Base-by-base conservation (phyloP, 2,888 invertebrate genomes). In the Napeogenes sylphis region DNA sequence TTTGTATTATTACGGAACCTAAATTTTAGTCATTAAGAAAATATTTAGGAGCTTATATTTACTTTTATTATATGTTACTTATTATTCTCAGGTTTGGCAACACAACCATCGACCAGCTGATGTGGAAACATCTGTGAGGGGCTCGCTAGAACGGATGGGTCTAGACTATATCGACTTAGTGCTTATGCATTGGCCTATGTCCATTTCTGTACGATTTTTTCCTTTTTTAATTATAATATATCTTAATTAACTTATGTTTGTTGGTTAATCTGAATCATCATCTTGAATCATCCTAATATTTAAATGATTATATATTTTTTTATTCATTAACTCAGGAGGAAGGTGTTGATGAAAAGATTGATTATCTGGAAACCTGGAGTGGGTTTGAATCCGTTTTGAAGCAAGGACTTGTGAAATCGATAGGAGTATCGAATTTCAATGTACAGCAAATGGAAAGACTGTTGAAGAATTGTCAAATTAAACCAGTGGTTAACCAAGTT, bases 341-440 rank as follows among this genome's bases (percentile, higher is more conserved):
- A 0, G 89, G 87, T 0, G 80, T 78, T 0, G 92, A 90, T 71
- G 93, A 92, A 65, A 93, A 94, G 70, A 92, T 93, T 0, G 95
- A 96, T 79, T 96, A 93, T 77, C 64, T 94, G 10, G 96, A 94
- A 72, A 94, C 94, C 0, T 95, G 94, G 93, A 88, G 92, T 70
- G 96, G 92, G 4, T 92, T 97, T 91, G 96, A 96, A 81, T 91
- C 93, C 54, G 93, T 93, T 62, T 91, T 93, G 32, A 82, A 91
- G 45, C 81, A 91, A 63, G 95, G 95, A 0, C 83, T 95, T 6
- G 87, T 91, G 0, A 94, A 92, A 72, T 92, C 93, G 60, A 95
- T 97, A 64, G 97, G 97, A 0, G 82, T 97, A 0, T 95, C 96
- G 58, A 97, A 97, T 84, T 97, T 96, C 81, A 96, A 94, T 74